Percentiles rank a stretch among this genome's conserved stretches.
phyloP scores from a whole-genome alignment of 2,888 invertebrate genomes.

The Torymus auratus region DNA sequence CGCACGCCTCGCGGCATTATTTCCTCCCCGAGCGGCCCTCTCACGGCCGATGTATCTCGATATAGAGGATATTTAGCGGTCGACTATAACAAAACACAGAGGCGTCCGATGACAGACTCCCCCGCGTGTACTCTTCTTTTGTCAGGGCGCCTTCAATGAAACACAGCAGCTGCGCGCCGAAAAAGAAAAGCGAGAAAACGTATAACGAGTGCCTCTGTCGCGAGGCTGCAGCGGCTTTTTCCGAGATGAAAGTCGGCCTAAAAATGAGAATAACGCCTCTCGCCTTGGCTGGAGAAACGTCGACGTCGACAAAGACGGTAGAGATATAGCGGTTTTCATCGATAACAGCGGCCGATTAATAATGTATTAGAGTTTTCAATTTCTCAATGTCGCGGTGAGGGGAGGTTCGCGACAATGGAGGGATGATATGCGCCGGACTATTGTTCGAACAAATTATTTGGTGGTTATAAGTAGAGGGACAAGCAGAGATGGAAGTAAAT shows the following conservation, averaged over 20 bases:
- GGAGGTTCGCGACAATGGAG: too few relatives aligned
- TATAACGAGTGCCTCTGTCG: not conserved
- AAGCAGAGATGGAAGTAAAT: too few relatives aligned
- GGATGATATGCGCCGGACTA: too few relatives aligned
- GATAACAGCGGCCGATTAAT: too few relatives aligned
- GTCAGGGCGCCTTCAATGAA: conserved; percentile 7
- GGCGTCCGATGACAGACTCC: not conserved
- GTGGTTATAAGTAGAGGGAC: too few relatives aligned
- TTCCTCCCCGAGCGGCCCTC: too few relatives aligned
- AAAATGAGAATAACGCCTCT: conserved; percentile 27
- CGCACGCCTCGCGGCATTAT: too few relatives aligned
- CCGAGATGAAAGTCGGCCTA: conserved; percentile 28
- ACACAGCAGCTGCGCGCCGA: not conserved
- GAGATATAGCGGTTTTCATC: too few relatives aligned
- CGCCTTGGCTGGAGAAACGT: not conserved
- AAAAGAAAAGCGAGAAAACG: not conserved
- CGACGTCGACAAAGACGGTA: too few relatives aligned
- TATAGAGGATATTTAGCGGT: conserved; percentile 5
- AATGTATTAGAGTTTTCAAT: too few relatives aligned
- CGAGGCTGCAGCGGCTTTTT: not conserved
- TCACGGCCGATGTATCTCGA: not conserved
- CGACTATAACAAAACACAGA: conserved; percentile 3
- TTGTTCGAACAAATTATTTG: too few relatives aligned
- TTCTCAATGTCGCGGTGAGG: too few relatives aligned
- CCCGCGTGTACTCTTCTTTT: conserved; percentile 1